Evolutionary conservation across 2,113 vertebrate species (phyloP), one percentile per base, ranked within the genome.

Genomic region (Salvator merianae): DNA sequence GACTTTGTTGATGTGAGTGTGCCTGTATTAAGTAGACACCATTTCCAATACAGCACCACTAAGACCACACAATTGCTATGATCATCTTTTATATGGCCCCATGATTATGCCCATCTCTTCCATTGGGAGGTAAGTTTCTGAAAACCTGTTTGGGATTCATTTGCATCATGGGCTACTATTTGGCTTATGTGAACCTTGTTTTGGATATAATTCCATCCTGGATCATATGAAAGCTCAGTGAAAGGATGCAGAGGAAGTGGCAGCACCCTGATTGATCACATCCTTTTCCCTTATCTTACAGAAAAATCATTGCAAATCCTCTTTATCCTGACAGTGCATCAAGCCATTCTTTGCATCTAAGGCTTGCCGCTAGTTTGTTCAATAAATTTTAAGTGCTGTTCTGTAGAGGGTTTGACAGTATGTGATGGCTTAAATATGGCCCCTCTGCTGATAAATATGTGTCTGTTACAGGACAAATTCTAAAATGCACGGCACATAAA

Each of bases 401-500:
- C 1, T 20, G 50, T 77, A 32, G 65, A 77, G 70, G 78, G 47
- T 85, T 90, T 88, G 73, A 77, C 2, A 1, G 82, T 79, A 78
- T 79, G 79, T 82, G 53, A 88, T 85, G 69, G 32, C 34, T 86
- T 84, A 86, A 38, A 43, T 88, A 88, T 87, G 77, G 62, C 47
- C 55, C 66, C 34, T 47, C 43, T 16, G 1, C 18, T 79, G 74
- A 91, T 82, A 79, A 0, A 0, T 77, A 83, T 82, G 40, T 90
- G 77, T 77, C 83, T 82, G 47, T 38, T 47, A 55, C 63, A 84
- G 20, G 40, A 75, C 53, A 2, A 80, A 5, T 87, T 90, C 83
- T 55, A 79, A 83, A 91, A 90, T 89, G 80, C 85, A 82, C 1
- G 7, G 73, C 77, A 77, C 55, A 87, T 86, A 85, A 90, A 90